Percentiles rank a stretch among this genome's conserved stretches.
These are phyloP conservation scores for Onthophagus sagittarius DNA, from an alignment of 2,888 invertebrate species.

Conservation along the genomic window DNA sequence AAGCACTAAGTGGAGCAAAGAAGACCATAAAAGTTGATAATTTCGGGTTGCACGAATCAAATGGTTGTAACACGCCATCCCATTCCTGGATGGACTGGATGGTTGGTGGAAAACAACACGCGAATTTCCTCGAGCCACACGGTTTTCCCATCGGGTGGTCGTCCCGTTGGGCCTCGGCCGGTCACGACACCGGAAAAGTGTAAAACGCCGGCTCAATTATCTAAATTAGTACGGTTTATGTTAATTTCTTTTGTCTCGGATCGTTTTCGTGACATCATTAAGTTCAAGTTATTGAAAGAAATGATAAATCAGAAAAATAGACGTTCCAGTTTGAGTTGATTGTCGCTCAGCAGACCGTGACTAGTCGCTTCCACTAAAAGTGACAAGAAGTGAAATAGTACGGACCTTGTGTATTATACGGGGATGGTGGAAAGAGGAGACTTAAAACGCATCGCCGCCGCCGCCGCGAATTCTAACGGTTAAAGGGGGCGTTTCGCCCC, in stretches of 20 bases:
- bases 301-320: too few relatives aligned
- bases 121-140: not conserved
- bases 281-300: too few relatives aligned
- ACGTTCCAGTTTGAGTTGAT: not conserved
- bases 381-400: not conserved
- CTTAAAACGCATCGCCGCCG: not conserved
- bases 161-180: not conserved
- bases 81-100: not conserved
- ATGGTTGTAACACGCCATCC: not conserved
- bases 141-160: not conserved
- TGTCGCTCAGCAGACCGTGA: not conserved
- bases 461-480: not conserved
- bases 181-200: conserved; percentile 30
- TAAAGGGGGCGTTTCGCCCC: not conserved
- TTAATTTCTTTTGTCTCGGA: conserved; percentile 24
- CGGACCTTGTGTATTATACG: not conserved
- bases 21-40: not conserved
- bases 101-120: not conserved
- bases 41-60: not conserved
- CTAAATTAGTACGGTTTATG: conserved; percentile 24
- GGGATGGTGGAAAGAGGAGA: not conserved
- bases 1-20: not conserved
- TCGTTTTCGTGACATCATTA: not conserved
- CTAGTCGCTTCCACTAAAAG: not conserved
- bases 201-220: conserved; percentile 26